These are phyloP conservation scores for Eptatretus burgeri DNA, from an alignment of 2,113 vertebrate species.

Conservation along the genomic window DNA sequence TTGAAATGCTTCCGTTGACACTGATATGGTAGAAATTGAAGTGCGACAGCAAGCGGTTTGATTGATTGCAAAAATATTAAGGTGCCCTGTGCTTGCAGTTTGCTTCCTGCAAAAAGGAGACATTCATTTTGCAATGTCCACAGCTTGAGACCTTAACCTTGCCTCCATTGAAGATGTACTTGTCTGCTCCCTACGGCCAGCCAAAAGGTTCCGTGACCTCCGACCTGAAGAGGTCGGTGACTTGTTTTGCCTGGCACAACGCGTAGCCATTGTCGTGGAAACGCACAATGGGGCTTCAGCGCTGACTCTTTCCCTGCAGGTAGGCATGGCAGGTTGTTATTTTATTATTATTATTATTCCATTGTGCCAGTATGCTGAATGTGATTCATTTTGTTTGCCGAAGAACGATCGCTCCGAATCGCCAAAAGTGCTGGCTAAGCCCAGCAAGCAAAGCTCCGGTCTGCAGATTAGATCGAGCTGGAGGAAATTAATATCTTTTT, in stretches of 20 bases:
- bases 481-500: no score
- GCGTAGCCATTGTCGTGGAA: conserved; percentile 35
- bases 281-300: conserved; percentile 41
- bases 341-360: no score
- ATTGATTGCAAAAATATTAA: no score
- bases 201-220: conserved; percentile 47
- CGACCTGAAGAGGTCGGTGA: conserved; percentile 37
- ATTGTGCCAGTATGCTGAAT: neutral
- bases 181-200: conserved; percentile 37
- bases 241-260: conserved; percentile 31
- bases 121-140: conserved; percentile 50
- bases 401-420: neutral
- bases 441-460: no score
- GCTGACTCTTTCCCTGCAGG: conserved; percentile 51
- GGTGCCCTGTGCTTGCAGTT: no score
- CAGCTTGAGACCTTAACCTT: conserved; percentile 38
- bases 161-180: conserved; percentile 73
- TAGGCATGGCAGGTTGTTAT: conserved; percentile 10
- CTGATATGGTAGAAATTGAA: no score
- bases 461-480: no score
- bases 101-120: conserved; percentile 23
- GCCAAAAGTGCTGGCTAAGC: no score
- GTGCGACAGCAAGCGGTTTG: no score
- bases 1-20: no score
- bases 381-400: conserved; percentile 1